Evolutionary conservation across 2,113 vertebrate species (phyloP).

Genomic region (Barbus barbus): DNA sequence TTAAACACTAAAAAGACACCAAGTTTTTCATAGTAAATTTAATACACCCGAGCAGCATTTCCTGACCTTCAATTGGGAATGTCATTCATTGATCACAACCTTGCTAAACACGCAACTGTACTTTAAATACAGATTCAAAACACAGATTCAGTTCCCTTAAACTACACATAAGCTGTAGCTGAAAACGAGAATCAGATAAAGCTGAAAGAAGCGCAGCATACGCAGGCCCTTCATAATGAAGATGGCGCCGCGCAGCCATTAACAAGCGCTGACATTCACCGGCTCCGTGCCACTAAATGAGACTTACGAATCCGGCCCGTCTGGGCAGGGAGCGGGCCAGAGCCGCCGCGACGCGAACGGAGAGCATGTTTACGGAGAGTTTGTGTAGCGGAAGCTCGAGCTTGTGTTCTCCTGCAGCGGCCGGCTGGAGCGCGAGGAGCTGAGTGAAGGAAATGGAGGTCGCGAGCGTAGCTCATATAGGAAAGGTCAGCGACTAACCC

Average conservation of each 20-base stretch:
- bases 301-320: constrained; percentile 87
- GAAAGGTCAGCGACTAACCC: constrained; percentile 45
- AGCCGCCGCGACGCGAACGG: constrained; percentile 87
- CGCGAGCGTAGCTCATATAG: constrained; percentile 49
- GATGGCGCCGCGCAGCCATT: constrained; percentile 57
- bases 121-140: not conserved
- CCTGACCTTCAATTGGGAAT: constrained; percentile 73
- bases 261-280: constrained; percentile 24
- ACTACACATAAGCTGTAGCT: not conserved
- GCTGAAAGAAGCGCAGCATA: not conserved
- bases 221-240: constrained; percentile 48
- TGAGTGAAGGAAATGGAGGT: constrained; percentile 62
- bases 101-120: not conserved
- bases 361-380: constrained; percentile 77
- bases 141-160: not conserved
- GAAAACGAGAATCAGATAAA: not conserved
- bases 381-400: constrained; percentile 45
- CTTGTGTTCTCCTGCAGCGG: constrained; percentile 69
- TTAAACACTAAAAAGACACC: constrained; percentile 55
- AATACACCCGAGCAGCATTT: constrained; percentile 23
- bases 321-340: constrained; percentile 83
- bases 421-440: constrained; percentile 48
- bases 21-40: not conserved
- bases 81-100: constrained; percentile 49
- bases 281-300: not conserved